Evolutionary conservation across 2,113 vertebrate genomes (phyloP), one percentile per base, ranked within the genome.

Genomic region (Craseonycteris thonglongyai): DNA sequence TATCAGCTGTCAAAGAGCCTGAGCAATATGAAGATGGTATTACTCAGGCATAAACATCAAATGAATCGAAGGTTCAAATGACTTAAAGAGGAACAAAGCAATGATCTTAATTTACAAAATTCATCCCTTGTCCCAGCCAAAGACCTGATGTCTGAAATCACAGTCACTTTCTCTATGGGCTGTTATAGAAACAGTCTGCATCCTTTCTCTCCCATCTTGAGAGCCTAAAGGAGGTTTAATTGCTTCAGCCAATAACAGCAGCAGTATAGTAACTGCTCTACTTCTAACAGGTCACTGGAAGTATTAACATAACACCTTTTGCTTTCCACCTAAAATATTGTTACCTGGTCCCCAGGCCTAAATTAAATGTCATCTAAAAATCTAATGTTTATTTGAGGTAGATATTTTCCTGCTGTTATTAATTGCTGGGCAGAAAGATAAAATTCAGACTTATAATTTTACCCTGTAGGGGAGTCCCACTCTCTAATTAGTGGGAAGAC

Each of bases 401-500:
- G 38, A 74, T 59, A n/a, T 74, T 74, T 83, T 92, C 81, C 88
- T 81, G 40, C 58, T 83, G 35, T 54, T 66, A 56, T 76, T 95
- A 89, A 91, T 66, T 93, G 51, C 82, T 72, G 19, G 35, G 54
- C 45, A 87, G 65, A 93, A 40, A 87, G 15, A 33, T 72, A 38
- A 92, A 71, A 87, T 38, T 76, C 65, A 89, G 28, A 74, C 33
- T 65, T 63, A 88, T 10, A 49, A 56, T 88, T 95, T 71, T 61
- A 83, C 71, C 59, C 61, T 40, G 21, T 22, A 76, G 12, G 30
- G 74, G 38, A 75, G 33, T 45, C 56, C 33, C 33, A 42, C 51
- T 49, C 26, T 94, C 83, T 79, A 89, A 24, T 42, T 94, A 78
- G 91, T 68, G 56, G 87, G 33, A 89, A 91, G 95, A 92, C 21